A percentile compares a stretch with the other conserved stretches of the same genome.
Evolutionary conservation across 2,113 vertebrate species (phyloP).

Genomic region (Struthidea cinerea): DNA sequence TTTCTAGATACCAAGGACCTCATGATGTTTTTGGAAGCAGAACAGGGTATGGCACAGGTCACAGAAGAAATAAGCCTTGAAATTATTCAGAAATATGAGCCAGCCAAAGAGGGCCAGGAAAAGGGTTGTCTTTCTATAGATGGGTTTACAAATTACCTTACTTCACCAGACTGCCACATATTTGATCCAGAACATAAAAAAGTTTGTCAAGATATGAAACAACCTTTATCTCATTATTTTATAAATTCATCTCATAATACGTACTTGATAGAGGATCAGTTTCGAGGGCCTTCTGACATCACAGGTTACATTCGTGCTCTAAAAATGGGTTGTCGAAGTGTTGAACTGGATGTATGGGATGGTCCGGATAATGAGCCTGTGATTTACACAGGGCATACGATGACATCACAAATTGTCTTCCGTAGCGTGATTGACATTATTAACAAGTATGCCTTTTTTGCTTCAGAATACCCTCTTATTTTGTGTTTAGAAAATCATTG

Average conservation of each 20-base stretch:
- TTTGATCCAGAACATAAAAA: slow-evolving; percentile 97
- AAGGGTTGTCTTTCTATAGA: slow-evolving; percentile 94
- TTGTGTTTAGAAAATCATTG: slow-evolving; percentile 97
- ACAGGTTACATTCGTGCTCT: slow-evolving; percentile 95
- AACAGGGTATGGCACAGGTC: slow-evolving; percentile 94
- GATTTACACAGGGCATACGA: slow-evolving; percentile 95
- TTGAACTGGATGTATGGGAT: slow-evolving; percentile 96
- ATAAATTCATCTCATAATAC: slow-evolving; percentile 98
- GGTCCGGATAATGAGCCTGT: slow-evolving; percentile 95
- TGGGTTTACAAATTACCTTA: slow-evolving; percentile 95
- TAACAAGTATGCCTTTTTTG: slow-evolving; percentile 94
- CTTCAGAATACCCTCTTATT: slow-evolving; percentile 92
- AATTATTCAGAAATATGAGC: slow-evolving; percentile 91
- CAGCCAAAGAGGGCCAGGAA: slow-evolving; percentile 89
- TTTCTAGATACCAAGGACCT: slow-evolving; percentile 96
- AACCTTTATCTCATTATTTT: slow-evolving; percentile 95
- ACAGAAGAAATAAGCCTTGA: slow-evolving; percentile 93
- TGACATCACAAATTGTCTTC: slow-evolving; percentile 97
- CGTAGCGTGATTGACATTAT: slow-evolving; percentile 91
- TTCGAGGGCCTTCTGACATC: slow-evolving; percentile 96
- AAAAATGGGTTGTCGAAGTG: slow-evolving; percentile 96
- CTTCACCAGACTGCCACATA: slow-evolving; percentile 93
- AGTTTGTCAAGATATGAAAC: slow-evolving; percentile 96
- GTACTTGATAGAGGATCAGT: slow-evolving; percentile 97
- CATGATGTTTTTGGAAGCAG: slow-evolving; percentile 98